These are phyloP conservation scores for Poecilia velifera DNA, from an alignment of 2,797 vertebrate species.

Conservation along the genomic window DNA sequence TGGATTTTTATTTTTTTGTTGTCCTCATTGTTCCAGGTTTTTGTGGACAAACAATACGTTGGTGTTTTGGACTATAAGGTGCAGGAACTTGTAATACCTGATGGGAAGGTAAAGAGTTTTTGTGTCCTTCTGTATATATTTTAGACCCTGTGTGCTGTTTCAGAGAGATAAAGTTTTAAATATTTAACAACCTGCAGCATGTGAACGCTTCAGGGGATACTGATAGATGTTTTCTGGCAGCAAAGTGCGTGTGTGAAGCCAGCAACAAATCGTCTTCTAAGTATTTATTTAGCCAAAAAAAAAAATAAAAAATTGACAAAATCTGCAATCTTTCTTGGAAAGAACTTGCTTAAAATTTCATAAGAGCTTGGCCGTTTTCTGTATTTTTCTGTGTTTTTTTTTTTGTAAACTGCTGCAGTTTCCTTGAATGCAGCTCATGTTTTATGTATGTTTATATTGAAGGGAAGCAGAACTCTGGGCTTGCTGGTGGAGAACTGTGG, in stretches of 20 bases:
- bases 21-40: slow-evolving; percentile 80
- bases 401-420: slow-evolving; percentile 8
- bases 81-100: slow-evolving; percentile 80
- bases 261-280: slow-evolving; percentile 40
- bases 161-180: slow-evolving; percentile 42
- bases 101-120: slow-evolving; percentile 81
- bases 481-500: slow-evolving; percentile 93
- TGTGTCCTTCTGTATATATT: slow-evolving; percentile 17
- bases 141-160: slow-evolving; percentile 22
- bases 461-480: slow-evolving; percentile 86
- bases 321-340: not conserved
- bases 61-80: slow-evolving; percentile 88
- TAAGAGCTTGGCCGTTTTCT: not conserved
- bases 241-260: slow-evolving; percentile 20
- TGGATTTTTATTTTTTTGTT: not conserved
- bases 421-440: slow-evolving; percentile 18
- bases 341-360: not conserved
- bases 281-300: slow-evolving; percentile 34
- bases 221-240: slow-evolving; percentile 42
- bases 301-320: slow-evolving; percentile 10
- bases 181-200: slow-evolving; percentile 43
- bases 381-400: not conserved
- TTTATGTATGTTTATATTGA: slow-evolving; percentile 38
- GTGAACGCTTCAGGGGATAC: slow-evolving; percentile 43
- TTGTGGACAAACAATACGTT: slow-evolving; percentile 85